These are phyloP conservation scores for Cyphomyrus plagiostoma DNA, from an alignment of 2,113 vertebrate species.

Conservation along the genomic window DNA sequence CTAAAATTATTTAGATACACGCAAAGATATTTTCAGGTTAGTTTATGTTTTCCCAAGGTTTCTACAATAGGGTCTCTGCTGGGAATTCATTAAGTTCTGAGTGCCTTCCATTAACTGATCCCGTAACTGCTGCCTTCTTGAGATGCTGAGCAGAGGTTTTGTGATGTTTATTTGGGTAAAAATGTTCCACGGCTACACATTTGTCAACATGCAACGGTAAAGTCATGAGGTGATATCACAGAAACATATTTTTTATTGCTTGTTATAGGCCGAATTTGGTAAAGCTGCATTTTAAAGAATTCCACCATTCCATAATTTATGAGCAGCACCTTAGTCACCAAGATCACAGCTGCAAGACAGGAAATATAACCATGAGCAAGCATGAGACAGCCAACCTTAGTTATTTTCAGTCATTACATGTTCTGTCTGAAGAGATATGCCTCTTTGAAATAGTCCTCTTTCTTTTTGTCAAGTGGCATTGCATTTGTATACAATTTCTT, in stretches of 20 bases:
- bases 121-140: background rate
- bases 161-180: background rate
- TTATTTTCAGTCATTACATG: background rate
- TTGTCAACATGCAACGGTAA: constrained; percentile 1
- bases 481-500: background rate
- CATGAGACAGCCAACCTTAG: constrained; percentile 21
- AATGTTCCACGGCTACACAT: background rate
- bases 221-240: constrained; percentile 34
- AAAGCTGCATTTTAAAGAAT: background rate
- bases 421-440: background rate
- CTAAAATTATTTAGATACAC: background rate
- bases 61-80: background rate
- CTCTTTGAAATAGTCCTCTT: background rate
- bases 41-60: background rate
- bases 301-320: background rate
- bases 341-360: constrained; percentile 31
- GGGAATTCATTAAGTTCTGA: background rate
- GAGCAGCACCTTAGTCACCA: background rate
- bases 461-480: background rate
- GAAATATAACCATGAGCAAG: constrained; percentile 26
- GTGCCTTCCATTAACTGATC: background rate
- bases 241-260: constrained; percentile 23
- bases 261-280: background rate
- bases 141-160: background rate
- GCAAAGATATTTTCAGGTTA: background rate